phyloP scores from a whole-genome alignment of 2,888 invertebrate genomes.

The Patella pellucida region DNA sequence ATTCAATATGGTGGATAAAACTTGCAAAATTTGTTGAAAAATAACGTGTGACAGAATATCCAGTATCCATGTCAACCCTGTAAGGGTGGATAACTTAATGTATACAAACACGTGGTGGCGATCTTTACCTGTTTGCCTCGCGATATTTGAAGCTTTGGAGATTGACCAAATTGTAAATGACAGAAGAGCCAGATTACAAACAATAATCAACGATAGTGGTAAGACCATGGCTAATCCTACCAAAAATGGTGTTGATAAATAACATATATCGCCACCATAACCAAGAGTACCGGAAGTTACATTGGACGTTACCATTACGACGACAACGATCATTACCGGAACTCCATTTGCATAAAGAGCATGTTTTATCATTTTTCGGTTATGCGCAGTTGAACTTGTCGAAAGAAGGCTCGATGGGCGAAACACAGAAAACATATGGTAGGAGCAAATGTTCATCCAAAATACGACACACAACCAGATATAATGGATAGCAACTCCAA shows the following conservation, averaged over 20 bases:
- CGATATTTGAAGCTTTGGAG: constrained; percentile 25
- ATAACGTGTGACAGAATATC: constrained; percentile 46
- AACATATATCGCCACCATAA: constrained; percentile 34
- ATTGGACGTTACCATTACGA: constrained; percentile 7
- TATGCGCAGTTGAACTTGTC: constrained; percentile 3
- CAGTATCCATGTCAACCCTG: constrained; percentile 52
- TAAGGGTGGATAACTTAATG: constrained; percentile 46
- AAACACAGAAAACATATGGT: constrained; percentile 44
- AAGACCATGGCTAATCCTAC: constrained; percentile 40
- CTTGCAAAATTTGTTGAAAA: constrained; percentile 39
- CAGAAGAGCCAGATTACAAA: constrained; percentile 44
- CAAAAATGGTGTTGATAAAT: constrained; percentile 27
- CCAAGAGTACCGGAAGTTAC: constrained; percentile 14
- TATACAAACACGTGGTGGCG: constrained; percentile 43
- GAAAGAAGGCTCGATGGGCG: constrained; percentile 14
- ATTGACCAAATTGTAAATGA: constrained; percentile 38
- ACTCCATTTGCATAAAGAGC: constrained; percentile 17
- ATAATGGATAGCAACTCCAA: constrained; percentile 40
- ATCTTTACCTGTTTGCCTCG: constrained; percentile 28
- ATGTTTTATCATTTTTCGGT: constrained; percentile 11
- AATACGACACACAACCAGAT: constrained; percentile 37
- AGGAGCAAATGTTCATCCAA: constrained; percentile 43
- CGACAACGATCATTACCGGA: neutral
- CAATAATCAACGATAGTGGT: constrained; percentile 39
- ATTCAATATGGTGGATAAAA: constrained; percentile 42